phyloP scores from a whole-genome alignment of 2,113 vertebrate species.

The Menidia beryllina region DNA sequence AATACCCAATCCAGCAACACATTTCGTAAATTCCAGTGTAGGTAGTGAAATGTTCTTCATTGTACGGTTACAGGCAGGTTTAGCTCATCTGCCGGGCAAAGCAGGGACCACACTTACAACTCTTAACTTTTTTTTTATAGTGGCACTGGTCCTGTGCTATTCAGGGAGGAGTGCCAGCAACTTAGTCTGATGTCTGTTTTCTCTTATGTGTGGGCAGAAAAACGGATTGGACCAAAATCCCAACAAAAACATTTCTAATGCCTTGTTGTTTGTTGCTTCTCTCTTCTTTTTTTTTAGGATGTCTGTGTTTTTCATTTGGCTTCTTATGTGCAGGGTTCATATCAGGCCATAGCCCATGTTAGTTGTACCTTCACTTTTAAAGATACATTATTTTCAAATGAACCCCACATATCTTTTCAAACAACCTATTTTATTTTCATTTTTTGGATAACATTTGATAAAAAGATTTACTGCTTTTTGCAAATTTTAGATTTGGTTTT shows the following conservation, averaged over 20 bases:
- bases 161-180: constrained; percentile 47
- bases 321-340: constrained; percentile 57
- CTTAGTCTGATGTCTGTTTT: constrained; percentile 72
- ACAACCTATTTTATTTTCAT: neutral
- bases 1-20: constrained; percentile 32
- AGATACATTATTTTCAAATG: neutral
- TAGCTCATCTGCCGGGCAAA: constrained; percentile 30
- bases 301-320: constrained; percentile 68
- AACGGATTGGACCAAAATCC: constrained; percentile 63
- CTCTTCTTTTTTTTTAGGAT: constrained; percentile 73
- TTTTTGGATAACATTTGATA: too few species aligned
- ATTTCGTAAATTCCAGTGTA: constrained; percentile 21
- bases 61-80: constrained; percentile 19
- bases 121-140: constrained; percentile 27
- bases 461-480: neutral
- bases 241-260: constrained; percentile 75
- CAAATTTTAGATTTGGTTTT: neutral
- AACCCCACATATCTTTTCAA: neutral
- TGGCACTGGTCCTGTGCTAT: constrained; percentile 19
- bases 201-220: constrained; percentile 69
- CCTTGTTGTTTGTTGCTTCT: constrained; percentile 75
- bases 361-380: constrained; percentile 39
- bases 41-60: constrained; percentile 10
- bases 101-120: constrained; percentile 17
- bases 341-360: constrained; percentile 55